These are phyloP conservation scores for Pithys albifrons DNA, from an alignment of 2,113 vertebrate species.

Conservation along the genomic window DNA sequence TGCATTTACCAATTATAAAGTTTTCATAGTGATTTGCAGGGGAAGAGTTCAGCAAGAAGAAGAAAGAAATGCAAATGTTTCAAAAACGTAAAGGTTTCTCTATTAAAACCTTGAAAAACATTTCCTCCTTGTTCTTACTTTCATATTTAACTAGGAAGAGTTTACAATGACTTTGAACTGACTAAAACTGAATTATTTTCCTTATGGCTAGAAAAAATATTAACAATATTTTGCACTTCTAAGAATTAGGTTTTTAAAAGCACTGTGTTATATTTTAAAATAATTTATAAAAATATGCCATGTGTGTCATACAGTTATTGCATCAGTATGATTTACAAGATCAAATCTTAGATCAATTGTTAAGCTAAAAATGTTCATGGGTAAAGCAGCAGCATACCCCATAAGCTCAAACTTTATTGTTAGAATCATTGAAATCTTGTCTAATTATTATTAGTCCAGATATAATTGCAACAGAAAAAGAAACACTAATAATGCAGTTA, in stretches of 20 bases:
- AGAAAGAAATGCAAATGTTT: neutral
- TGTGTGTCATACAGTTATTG: neutral
- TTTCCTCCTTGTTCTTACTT: neutral
- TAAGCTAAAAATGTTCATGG: neutral
- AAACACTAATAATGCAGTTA: neutral
- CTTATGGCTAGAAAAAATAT: neutral
- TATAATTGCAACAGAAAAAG: neutral
- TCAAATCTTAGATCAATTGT: neutral
- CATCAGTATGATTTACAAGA: neutral
- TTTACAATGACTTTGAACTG: neutral
- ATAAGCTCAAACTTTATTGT: neutral
- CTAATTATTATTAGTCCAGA: neutral
- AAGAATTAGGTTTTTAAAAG: neutral
- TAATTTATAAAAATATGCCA: neutral
- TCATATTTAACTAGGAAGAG: neutral
- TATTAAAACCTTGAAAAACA: neutral
- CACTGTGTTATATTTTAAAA: neutral
- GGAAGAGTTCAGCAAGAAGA: neutral
- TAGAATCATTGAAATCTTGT: neutral
- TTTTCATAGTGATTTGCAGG: neutral
- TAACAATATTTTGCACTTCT: fast-evolving
- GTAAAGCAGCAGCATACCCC: neutral
- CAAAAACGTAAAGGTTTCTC: neutral
- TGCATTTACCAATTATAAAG: neutral
- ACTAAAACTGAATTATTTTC: neutral